Percentiles rank a stretch among this genome's conserved stretches.
These are phyloP conservation scores for Seladonia tumulorum DNA, from an alignment of 2,888 invertebrate species.

Conservation along the genomic window DNA sequence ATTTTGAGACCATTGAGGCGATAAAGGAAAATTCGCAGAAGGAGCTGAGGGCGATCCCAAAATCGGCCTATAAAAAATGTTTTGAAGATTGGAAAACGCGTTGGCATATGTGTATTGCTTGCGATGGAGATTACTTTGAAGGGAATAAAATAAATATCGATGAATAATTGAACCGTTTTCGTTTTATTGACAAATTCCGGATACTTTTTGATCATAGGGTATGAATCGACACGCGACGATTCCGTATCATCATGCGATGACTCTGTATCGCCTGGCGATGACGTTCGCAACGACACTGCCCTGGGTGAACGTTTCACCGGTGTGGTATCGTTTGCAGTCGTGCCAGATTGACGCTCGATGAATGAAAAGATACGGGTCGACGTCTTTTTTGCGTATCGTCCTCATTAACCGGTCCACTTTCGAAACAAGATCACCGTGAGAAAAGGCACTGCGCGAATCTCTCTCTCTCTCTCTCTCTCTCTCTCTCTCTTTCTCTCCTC, in stretches of 20 bases:
- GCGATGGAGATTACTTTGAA: too few relatives aligned
- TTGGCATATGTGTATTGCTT: too few relatives aligned
- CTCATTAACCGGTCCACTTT: conserved; percentile 58
- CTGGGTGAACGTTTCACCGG: conserved; percentile 15
- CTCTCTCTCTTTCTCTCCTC: neutral
- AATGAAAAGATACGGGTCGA: conserved; percentile 48
- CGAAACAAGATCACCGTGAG: conserved; percentile 59
- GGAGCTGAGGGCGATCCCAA: too few relatives aligned
- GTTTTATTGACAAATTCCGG: too few relatives aligned
- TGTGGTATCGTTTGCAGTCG: neutral
- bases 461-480: conserved; percentile 11
- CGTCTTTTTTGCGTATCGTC: conserved; percentile 48
- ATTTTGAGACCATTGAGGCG: too few relatives aligned
- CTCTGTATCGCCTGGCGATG: neutral
- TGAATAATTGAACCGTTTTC: too few relatives aligned
- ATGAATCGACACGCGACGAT: neutral
- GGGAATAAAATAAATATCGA: too few relatives aligned
- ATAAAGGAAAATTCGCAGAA: too few relatives aligned
- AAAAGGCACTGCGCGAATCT: conserved; percentile 43
- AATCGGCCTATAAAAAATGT: too few relatives aligned
- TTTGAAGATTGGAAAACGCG: too few relatives aligned
- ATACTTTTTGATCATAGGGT: too few relatives aligned
- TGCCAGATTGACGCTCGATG: conserved; percentile 16
- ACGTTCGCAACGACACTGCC: conserved; percentile 7
- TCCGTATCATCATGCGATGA: neutral